Percentiles rank a stretch among this genome's conserved stretches.
These are phyloP conservation scores for Eumeta japonica DNA, from an alignment of 1,140 invertebrate species.

Conservation along the genomic window DNA sequence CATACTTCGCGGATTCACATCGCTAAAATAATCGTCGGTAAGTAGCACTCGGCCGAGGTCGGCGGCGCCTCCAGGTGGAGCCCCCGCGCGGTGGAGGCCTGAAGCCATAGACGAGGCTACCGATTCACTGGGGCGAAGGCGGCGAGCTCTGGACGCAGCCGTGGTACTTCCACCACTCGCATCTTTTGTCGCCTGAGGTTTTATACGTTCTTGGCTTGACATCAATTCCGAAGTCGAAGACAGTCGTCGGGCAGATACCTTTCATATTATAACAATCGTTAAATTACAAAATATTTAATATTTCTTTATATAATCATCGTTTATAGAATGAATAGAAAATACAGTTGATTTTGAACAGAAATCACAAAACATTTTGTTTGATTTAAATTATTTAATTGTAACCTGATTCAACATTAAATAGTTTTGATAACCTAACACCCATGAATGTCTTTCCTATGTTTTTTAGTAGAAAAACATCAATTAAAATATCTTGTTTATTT, in stretches of 20 bases:
- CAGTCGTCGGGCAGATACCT: conserved; percentile 68
- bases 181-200: conserved; percentile 27
- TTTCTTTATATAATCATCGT: too few species aligned
- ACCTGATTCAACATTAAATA: too few species aligned
- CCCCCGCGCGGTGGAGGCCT: conserved; percentile 72
- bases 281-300: conserved; percentile 2
- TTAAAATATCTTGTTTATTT: too few species aligned
- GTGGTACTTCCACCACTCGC: conserved; percentile 2
- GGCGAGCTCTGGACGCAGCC: conserved; percentile 46
- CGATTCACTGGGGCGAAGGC: conserved; percentile 79
- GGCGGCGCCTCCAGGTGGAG: conserved; percentile 33
- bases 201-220: conserved; percentile 69
- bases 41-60: conserved; percentile 70
- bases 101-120: conserved; percentile 87
- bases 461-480: too few species aligned
- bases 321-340: too few species aligned
- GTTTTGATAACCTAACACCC: too few species aligned
- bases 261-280: background rate
- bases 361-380: conserved; percentile 18
- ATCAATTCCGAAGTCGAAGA: conserved; percentile 78
- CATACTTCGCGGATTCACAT: conserved; percentile 97
- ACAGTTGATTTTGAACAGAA: too few species aligned
- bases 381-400: too few species aligned
- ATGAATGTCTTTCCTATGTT: too few species aligned
- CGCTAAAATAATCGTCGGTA: conserved; percentile 94